phyloP scores from a whole-genome alignment of 2,797 vertebrate genomes.

The Bryconaethiops microstoma region DNA sequence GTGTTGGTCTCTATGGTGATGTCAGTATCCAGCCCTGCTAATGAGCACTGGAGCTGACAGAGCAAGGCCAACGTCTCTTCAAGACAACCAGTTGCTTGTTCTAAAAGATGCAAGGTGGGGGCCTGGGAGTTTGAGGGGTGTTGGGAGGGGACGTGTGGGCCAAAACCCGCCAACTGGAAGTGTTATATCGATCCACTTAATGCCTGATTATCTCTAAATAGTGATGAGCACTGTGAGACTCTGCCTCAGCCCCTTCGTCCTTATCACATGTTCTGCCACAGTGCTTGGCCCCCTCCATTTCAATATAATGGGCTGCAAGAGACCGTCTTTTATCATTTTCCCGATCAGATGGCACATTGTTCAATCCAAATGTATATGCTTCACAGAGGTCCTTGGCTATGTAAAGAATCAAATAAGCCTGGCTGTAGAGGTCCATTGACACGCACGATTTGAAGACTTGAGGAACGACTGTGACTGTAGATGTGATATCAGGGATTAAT shows the following conservation, averaged over 20 bases:
- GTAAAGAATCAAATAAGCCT: not conserved
- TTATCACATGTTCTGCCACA: not conserved
- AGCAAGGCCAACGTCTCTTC: constrained; percentile 40
- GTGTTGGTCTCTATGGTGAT: constrained; percentile 70
- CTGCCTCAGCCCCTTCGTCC: not conserved
- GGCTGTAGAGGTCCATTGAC: too few relatives aligned
- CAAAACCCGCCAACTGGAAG: constrained; percentile 17
- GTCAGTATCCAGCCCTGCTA: constrained; percentile 71
- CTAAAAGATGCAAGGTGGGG: constrained; percentile 45
- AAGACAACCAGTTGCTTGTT: constrained; percentile 52
- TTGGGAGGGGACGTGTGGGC: not conserved
- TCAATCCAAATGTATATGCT: not conserved
- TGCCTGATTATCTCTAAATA: constrained; percentile 12
- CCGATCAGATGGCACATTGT: not conserved
- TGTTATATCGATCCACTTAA: constrained; percentile 30
- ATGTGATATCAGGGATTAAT: too few relatives aligned
- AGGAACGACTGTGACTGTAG: too few relatives aligned
- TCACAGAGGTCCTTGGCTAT: too few relatives aligned
- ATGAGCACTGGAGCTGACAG: constrained; percentile 68
- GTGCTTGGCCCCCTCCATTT: not conserved
- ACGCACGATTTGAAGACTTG: too few relatives aligned
- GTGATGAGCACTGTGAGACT: constrained; percentile 4
- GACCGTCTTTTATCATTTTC: not conserved
- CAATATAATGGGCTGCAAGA: not conserved
- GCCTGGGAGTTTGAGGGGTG: constrained; percentile 59